Base-by-base conservation (phyloP, 2,113 vertebrate species). In the Ochotona princeps region DNA sequence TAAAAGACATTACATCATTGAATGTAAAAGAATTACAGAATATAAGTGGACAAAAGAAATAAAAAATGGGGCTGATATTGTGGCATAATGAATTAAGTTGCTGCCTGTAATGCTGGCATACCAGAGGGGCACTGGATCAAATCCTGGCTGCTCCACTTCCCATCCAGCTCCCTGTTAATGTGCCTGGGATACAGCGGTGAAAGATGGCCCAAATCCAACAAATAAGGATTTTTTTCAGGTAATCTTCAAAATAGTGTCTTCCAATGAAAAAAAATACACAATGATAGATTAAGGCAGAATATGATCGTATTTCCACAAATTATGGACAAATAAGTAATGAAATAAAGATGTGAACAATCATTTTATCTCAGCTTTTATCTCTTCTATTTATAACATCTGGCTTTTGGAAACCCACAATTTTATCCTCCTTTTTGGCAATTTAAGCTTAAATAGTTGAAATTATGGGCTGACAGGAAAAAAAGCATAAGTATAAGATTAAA, bases 371-470 rank as follows among this genome's bases (percentile, higher is more conserved):
- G 80, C 95, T 97, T 97, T 96, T 96, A 92, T 95, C 95, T 96
- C 87, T 89, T 97, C 97, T 98, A 98, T 98, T 98, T 98, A 98
- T 98, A 98, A 93, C 95, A 97, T 96, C 94, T 65, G 14, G 84
- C 91, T 96, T 28, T 0, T 90, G 75, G 80, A 97, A 95, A 93
- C 44, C 2, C 93, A 88, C 18, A 95, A 97, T 97, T 97, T 94
- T 81, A 92, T 91, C 57, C 14, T 96, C 81, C 51, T 89, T 93
- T 95, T 90, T 90, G 86, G 87, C 78, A 97, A 97, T 96, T 86
- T 87, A 97, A 96, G 95, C 88, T 96, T 93, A 96, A 96, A 89
- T 81, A 5, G 2, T 95, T 96, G 67, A 96, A 96, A 97, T 95
- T 96, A 51, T 91, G 78, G 83, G 93, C 94, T 79, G 74, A 97